Evolutionary conservation across 35 echinoderm and acorn worm genomes (phyloP).

Genomic region (Ptychodera flava): DNA sequence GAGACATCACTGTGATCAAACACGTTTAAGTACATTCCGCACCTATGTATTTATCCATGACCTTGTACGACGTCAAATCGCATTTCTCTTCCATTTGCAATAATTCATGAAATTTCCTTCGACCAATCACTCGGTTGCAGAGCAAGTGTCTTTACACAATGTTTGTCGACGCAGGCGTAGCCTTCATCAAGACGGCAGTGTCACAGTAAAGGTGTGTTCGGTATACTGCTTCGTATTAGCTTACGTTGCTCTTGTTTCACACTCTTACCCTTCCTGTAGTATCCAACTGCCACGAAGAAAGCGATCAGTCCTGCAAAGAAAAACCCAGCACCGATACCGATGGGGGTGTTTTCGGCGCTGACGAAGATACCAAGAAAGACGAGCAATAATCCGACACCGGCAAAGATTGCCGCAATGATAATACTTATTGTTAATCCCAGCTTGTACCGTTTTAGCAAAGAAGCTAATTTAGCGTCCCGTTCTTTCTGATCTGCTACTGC

Average conservation of each 20-base stretch:
- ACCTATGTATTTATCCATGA: no score
- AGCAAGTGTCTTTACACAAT: no score
- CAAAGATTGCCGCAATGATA: background rate
- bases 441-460: background rate
- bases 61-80: no score
- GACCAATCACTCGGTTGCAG: no score
- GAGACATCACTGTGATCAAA: no score
- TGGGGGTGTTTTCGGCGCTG: background rate
- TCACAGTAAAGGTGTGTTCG: background rate
- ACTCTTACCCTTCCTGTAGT: background rate
- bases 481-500: background rate
- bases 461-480: background rate
- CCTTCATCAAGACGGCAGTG: background rate
- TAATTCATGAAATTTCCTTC: no score
- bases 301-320: background rate
- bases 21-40: no score
- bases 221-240: background rate
- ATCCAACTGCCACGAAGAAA: background rate
- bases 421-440: background rate
- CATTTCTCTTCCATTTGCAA: no score
- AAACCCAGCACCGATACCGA: background rate
- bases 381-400: background rate
- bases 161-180: no score
- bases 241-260: background rate
- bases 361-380: background rate